phyloP scores from a whole-genome alignment of 2,888 invertebrate species.

The Tyria jacobaeae region DNA sequence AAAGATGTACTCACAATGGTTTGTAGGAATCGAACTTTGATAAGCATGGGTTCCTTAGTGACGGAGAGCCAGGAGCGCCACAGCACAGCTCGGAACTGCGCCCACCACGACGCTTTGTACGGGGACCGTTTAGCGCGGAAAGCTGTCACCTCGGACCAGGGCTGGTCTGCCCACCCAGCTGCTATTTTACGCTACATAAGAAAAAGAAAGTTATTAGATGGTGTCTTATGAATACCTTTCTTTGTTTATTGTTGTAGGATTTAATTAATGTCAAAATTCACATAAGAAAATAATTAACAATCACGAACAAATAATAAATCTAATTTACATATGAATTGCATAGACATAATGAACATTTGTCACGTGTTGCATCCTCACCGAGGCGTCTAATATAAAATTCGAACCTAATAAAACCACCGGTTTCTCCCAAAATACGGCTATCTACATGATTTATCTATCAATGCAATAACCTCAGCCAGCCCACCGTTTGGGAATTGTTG shows the following conservation, averaged over 20 bases:
- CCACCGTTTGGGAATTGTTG: too few relatives aligned
- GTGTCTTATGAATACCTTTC: neutral
- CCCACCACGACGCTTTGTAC: conserved; percentile 95
- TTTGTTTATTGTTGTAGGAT: neutral
- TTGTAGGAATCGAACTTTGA: conserved; percentile 95
- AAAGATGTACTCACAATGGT: conserved; percentile 90
- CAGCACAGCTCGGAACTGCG: conserved; percentile 95
- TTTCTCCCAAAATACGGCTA: too few relatives aligned
- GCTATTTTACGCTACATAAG: conserved; percentile 69
- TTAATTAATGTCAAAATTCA: too few relatives aligned
- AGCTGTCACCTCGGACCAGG: conserved; percentile 70
- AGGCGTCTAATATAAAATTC: too few relatives aligned
- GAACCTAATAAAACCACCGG: too few relatives aligned
- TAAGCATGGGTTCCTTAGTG: conserved; percentile 95
- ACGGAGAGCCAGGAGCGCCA: conserved; percentile 97
- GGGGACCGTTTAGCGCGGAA: conserved; percentile 81
- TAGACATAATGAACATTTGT: too few relatives aligned
- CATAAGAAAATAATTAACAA: too few relatives aligned
- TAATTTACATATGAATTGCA: too few relatives aligned
- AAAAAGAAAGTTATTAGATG: neutral
- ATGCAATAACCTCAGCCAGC: too few relatives aligned
- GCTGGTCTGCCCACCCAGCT: conserved; percentile 74
- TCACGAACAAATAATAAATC: too few relatives aligned
- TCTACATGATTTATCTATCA: too few relatives aligned
- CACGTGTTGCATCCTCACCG: too few relatives aligned